A percentile compares a stretch with the other conserved stretches of the same genome.
Evolutionary conservation across 2,113 vertebrate species (phyloP).

Genomic region (Sinocyclocheilus grahami): DNA sequence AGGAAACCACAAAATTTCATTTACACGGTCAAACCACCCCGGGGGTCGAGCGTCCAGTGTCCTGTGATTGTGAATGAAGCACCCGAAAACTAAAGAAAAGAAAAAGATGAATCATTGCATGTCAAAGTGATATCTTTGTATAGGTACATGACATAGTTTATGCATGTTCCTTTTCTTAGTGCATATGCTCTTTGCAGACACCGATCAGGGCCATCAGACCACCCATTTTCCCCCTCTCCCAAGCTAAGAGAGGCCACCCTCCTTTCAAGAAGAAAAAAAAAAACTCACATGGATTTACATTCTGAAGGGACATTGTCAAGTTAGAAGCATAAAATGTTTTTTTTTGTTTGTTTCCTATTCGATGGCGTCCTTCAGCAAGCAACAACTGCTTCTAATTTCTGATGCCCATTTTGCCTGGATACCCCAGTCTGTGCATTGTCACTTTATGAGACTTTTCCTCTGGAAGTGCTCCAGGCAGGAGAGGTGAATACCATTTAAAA

Average conservation of each 20-base stretch:
- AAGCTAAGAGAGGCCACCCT: conserved; percentile 58
- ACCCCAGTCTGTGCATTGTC: too few relatives aligned
- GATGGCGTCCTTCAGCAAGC: too few relatives aligned
- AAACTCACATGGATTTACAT: conserved; percentile 52
- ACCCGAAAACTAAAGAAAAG: conserved; percentile 52
- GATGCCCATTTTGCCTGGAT: too few relatives aligned
- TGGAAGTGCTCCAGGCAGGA: too few relatives aligned
- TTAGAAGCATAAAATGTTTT: too few relatives aligned
- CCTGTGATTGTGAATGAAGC: conserved; percentile 41
- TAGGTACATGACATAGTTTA: conserved; percentile 75
- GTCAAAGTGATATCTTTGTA: conserved; percentile 79
- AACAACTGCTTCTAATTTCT: too few relatives aligned
- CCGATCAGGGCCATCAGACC: conserved; percentile 64
- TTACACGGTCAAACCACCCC: conserved; percentile 44
- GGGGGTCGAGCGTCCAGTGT: conserved; percentile 32
- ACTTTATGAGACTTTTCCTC: too few relatives aligned
- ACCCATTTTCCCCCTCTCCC: conserved; percentile 67
- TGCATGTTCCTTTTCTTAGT: conserved; percentile 79
- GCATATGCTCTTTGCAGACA: conserved; percentile 79
- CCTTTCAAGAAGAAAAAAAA: conserved; percentile 30
- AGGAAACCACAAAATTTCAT: conserved; percentile 45
- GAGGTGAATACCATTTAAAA: too few relatives aligned
- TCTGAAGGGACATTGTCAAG: too few relatives aligned
- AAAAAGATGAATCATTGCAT: conserved; percentile 71
- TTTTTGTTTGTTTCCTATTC: too few relatives aligned